Evolutionary conservation across 2,888 invertebrate species (phyloP), one percentile per base, ranked within the genome.

Genomic region (Drosophila ochracea): DNA sequence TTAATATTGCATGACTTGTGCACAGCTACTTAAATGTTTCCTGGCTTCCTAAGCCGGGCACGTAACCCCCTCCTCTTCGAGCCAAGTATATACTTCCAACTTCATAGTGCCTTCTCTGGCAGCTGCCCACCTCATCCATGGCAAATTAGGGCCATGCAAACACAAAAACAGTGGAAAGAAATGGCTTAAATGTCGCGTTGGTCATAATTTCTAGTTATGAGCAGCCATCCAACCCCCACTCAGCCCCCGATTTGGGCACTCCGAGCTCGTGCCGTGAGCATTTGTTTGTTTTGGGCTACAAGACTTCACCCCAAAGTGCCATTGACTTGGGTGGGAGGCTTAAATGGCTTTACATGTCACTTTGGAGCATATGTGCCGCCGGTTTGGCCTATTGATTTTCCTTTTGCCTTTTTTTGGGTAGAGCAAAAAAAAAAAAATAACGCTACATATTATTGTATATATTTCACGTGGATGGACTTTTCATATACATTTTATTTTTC

Each of bases 181-280:
- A 84, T 86, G 86, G 88, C 90, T 91, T 91, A 85, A 92, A 91
- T 91, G 89, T 92, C 90, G 91, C 91, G 79, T 81, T 87, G 87
- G 82, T 83, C 83, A 89, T 89, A 87, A 89, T 87, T 87, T 87
- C 89, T 89, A 78, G 81, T 89, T 87, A 87, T 77, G 73, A 67
- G 73, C 78, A 73, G 78, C 52, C 62, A 28, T 25, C 21, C 31
- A 39, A 25, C 52, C 47, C 39, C 25, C 19, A 16, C 31, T 10
- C 35, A 13, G 9, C 33, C 39, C 41, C 59, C 30, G 30, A 11
- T 7, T 37, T 35, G 35, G 35, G 1, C 21, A 21, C 35, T 35
- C 19, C 39, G 39, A 19, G 39, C 21, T 16, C 11, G 35, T 65
- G 65, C 68, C 74, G 71, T 81, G 70, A 58, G 81, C 84, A 80